These are phyloP conservation scores for Palythoa grandiflora DNA, from an alignment of 92 coral and sea anemone species.

Conservation along the genomic window DNA sequence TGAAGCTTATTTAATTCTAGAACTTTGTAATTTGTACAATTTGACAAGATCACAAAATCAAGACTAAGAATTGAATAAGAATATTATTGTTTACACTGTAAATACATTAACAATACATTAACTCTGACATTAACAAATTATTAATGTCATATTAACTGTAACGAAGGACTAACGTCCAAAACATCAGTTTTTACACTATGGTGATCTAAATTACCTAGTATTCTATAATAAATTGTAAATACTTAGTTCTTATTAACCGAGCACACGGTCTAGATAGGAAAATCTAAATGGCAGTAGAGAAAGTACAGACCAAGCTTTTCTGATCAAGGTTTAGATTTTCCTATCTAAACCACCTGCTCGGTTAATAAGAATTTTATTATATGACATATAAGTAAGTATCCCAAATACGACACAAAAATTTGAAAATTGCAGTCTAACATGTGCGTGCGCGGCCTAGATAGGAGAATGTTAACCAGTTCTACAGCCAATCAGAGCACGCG, in stretches of 20 bases:
- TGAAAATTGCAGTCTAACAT: background rate
- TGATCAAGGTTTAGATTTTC: constrained; percentile 4
- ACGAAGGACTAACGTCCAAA: constrained; percentile 9
- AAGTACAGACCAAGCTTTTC: constrained; percentile 8
- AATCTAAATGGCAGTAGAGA: background rate
- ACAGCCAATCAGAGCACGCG: constrained; percentile 5
- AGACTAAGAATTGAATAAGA: constrained; percentile 6
- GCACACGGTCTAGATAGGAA: constrained; percentile 7
- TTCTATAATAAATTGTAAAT: constrained; percentile 1
- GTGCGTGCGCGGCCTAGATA: constrained; percentile 2
- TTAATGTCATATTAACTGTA: constrained; percentile 5
- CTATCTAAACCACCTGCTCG: constrained; percentile 3
- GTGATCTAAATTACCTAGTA: constrained; percentile 3
- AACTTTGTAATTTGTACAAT: constrained; percentile 1
- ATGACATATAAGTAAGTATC: constrained; percentile 2
- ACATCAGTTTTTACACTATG: constrained; percentile 7
- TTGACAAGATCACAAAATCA: constrained; percentile 3
- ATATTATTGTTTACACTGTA: constrained; percentile 2
- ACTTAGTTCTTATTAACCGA: constrained; percentile 7
- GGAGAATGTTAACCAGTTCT: background rate
- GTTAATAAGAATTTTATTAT: background rate
- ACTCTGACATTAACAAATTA: constrained; percentile 1
- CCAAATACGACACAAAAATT: constrained; percentile 3
- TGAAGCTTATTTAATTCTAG: constrained; percentile 3
- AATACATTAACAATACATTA: background rate